phyloP scores from a whole-genome alignment of 2,888 invertebrate species.

The Neria commutata region DNA sequence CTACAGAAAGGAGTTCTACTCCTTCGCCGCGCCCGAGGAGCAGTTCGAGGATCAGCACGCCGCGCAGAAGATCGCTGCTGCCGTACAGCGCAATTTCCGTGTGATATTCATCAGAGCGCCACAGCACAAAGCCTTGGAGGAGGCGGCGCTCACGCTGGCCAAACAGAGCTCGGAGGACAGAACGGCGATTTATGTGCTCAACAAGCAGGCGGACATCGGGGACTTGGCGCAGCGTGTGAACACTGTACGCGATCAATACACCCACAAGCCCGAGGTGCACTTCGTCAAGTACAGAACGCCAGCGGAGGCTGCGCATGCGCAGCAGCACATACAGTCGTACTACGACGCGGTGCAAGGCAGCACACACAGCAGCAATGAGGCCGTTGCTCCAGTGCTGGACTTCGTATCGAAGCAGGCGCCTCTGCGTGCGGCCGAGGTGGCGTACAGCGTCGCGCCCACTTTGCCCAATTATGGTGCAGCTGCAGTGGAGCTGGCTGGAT shows the following conservation, averaged over 20 bases:
- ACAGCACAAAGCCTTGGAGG: conserved; percentile 46
- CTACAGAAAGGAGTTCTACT: conserved; percentile 48
- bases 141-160: conserved; percentile 45
- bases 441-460: background rate
- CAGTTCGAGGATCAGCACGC: conserved; percentile 33
- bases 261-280: conserved; percentile 45
- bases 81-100: conserved; percentile 47
- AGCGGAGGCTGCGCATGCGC: conserved; percentile 46
- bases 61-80: conserved; percentile 32
- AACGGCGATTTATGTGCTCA: conserved; percentile 56
- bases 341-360: conserved; percentile 30
- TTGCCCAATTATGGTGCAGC: background rate
- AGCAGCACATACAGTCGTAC: conserved; percentile 46
- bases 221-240: conserved; percentile 45
- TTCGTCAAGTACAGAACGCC: conserved; percentile 52
- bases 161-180: conserved; percentile 52
- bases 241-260: conserved; percentile 32
- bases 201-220: conserved; percentile 50
- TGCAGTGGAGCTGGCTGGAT: background rate
- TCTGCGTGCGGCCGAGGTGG: conserved; percentile 16
- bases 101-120: conserved; percentile 55
- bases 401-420: background rate
- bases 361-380: conserved; percentile 17
- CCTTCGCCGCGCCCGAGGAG: conserved; percentile 48
- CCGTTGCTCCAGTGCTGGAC: background rate